phyloP scores from a whole-genome alignment of 2,113 vertebrate species.

The Carassius carassius region DNA sequence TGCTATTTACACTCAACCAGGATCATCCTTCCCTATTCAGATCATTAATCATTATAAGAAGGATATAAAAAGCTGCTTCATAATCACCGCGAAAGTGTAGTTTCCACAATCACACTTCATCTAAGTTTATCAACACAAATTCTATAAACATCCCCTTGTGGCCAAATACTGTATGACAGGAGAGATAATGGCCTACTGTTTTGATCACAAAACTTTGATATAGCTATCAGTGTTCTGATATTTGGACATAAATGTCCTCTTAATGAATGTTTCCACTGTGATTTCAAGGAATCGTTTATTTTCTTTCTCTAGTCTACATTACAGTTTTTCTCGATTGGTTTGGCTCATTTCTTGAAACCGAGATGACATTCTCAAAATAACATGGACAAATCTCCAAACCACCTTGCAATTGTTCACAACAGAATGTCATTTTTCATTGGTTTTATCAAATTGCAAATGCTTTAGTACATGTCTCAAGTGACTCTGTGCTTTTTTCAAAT shows the following conservation, averaged over 20 bases:
- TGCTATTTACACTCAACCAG: not conserved
- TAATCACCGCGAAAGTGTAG: not conserved
- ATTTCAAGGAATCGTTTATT: not conserved
- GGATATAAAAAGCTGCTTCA: constrained; percentile 12
- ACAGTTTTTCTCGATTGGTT: no score
- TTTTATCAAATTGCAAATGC: no score
- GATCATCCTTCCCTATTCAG: not conserved
- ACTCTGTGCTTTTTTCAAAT: no score
- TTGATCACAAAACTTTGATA: not conserved
- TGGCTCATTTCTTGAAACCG: no score
- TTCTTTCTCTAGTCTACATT: no score
- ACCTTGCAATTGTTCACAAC: no score
- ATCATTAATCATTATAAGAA: constrained; percentile 11
- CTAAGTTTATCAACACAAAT: not conserved
- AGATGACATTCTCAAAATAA: no score
- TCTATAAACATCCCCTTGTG: not conserved
- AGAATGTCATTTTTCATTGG: no score
- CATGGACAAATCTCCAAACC: no score
- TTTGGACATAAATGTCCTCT: no score
- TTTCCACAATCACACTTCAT: constrained; percentile 1
- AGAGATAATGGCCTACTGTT: not conserved
- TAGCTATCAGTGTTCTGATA: no score
- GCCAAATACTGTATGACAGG: not conserved
- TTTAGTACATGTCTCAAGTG: no score
- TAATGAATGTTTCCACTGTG: not conserved